A percentile compares a stretch with the other conserved stretches of the same genome.
phyloP scores from a whole-genome alignment of 2,888 invertebrate genomes.

The Drosophila acutilabella region DNA sequence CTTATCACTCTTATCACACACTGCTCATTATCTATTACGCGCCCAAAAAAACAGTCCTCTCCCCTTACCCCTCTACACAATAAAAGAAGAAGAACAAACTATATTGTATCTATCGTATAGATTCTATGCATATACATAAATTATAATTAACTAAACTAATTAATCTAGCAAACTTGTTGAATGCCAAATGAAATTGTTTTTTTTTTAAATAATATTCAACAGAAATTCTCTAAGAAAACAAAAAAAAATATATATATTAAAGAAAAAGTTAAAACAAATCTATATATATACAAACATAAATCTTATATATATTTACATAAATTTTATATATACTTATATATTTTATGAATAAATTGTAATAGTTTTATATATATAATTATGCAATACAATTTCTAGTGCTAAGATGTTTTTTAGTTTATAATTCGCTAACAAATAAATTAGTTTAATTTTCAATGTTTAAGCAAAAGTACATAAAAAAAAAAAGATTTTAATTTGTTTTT shows the following conservation, averaged over 20 bases:
- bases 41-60: conserved; percentile 4
- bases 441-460: conserved; percentile 66
- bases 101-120: conserved; percentile 58
- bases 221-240: conserved; percentile 43
- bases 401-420: conserved; percentile 79
- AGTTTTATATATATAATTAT: conserved; percentile 49
- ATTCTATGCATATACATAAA: conserved; percentile 35
- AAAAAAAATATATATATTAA: conserved; percentile 35
- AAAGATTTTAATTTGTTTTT: conserved; percentile 39
- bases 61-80: not conserved
- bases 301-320: conserved; percentile 32
- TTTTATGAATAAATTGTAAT: conserved; percentile 44
- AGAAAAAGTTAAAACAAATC: conserved; percentile 41
- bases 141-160: conserved; percentile 31
- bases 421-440: conserved; percentile 70
- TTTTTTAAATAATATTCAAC: conserved; percentile 54
- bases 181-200: conserved; percentile 74
- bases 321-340: conserved; percentile 16
- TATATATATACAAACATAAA: conserved; percentile 36
- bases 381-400: conserved; percentile 63
- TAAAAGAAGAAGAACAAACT: conserved; percentile 65
- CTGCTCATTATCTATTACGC: conserved; percentile 42
- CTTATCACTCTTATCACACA: conserved; percentile 32
- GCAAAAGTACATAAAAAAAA: conserved; percentile 58
- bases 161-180: conserved; percentile 67